Evolutionary conservation across 2,797 vertebrate species (phyloP).

Genomic region (Mallotus villosus): DNA sequence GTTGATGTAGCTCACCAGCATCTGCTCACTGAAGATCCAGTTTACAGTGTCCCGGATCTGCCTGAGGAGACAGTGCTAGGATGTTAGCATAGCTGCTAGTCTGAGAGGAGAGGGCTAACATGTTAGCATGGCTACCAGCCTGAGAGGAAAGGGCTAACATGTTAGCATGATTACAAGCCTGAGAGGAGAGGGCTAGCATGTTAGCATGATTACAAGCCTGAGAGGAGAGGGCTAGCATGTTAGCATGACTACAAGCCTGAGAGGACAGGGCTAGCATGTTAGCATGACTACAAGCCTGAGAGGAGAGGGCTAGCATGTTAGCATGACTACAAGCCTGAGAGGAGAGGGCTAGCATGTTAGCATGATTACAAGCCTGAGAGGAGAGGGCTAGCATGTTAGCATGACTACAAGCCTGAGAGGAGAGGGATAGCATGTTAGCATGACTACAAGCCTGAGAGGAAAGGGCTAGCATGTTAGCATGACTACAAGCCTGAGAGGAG

Average conservation of each 20-base stretch:
- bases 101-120: neutral
- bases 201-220: neutral
- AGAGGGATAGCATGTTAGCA: neutral
- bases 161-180: neutral
- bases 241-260: neutral
- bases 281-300: neutral
- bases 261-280: neutral
- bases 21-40: constrained; percentile 97
- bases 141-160: neutral
- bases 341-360: neutral
- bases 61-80: constrained; percentile 62
- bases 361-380: neutral
- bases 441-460: neutral
- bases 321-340: neutral
- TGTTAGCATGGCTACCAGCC: neutral
- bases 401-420: neutral
- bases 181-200: neutral
- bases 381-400: neutral
- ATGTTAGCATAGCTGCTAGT: neutral
- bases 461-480: neutral
- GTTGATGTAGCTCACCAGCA: constrained; percentile 93
- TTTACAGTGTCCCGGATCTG: constrained; percentile 97
- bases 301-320: neutral
- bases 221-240: neutral
- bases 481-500: neutral